Conservation (phyloP, 2,888 invertebrate genomes). For the Melipona beecheii region DNA sequence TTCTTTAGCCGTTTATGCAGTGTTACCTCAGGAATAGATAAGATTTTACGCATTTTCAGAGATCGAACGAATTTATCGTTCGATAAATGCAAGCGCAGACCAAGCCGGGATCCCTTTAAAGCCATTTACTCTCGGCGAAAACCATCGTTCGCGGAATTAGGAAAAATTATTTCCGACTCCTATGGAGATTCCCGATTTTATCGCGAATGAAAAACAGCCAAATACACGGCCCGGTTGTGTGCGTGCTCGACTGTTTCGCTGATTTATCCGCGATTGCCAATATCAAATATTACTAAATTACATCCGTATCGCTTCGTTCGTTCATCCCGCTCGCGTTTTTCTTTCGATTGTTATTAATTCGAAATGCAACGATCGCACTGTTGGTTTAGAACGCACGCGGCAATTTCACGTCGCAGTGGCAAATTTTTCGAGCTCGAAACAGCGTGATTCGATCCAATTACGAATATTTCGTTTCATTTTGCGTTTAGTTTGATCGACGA, state of each 20-base stretch:
- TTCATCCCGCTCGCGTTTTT: neutral
- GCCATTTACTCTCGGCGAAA: neutral
- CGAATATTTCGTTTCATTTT: too few relatives aligned
- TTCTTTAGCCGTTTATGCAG: too few relatives aligned
- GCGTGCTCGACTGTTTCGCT: neutral
- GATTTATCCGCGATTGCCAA: slow-evolving; percentile 24
- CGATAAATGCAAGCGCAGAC: neutral
- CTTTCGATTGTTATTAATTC: neutral
- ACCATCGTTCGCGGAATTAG: slow-evolving; percentile 21
- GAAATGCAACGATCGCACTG: neutral
- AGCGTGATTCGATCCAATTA: too few relatives aligned
- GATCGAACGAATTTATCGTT: neutral
- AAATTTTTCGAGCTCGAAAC: too few relatives aligned
- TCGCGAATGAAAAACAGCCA: slow-evolving; percentile 2
- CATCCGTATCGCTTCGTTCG: neutral
- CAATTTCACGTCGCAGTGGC: too few relatives aligned
- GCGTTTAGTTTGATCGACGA: too few relatives aligned
- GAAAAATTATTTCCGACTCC: slow-evolving; percentile 37
- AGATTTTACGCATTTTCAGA: neutral
- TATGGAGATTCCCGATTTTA: slow-evolving; percentile 42
- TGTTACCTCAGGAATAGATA: too few relatives aligned
- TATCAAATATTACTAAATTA: neutral
- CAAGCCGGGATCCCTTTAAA: neutral
- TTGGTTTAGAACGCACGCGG: too few relatives aligned
- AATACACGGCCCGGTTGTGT: neutral